Conservation (phyloP, 2,113 vertebrate genomes). For the Tympanuchus pallidicinctus region DNA sequence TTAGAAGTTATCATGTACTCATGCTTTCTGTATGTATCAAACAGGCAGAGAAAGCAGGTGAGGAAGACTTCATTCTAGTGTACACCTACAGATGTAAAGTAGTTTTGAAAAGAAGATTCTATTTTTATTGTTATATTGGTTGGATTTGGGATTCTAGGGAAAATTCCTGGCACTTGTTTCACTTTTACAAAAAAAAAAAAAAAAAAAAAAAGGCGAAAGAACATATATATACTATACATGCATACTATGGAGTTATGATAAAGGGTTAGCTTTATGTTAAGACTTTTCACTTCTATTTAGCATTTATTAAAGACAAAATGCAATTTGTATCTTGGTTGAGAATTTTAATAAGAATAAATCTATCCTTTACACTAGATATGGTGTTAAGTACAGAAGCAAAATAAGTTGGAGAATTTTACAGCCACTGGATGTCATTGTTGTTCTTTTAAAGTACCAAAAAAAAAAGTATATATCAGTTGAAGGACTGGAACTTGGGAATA, state of each 20-base stretch:
- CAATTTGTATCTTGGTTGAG: not conserved
- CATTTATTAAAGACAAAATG: not conserved
- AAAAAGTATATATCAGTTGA: not conserved
- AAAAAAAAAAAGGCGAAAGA: not conserved
- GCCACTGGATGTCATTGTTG: slow-evolving; percentile 64
- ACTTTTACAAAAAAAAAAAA: not conserved
- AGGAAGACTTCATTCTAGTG: not conserved
- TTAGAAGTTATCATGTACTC: not conserved
- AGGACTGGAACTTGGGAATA: not conserved
- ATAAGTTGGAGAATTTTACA: slow-evolving; percentile 21
- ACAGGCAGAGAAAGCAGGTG: not conserved
- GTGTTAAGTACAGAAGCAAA: not conserved
- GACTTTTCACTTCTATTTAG: not conserved
- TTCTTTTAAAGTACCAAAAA: not conserved
- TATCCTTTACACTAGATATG: not conserved
- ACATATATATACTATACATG: not conserved
- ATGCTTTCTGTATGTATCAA: not conserved
- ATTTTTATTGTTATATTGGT: not conserved
- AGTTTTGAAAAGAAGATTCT: not conserved
- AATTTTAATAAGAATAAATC: not conserved
- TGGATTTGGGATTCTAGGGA: not conserved
- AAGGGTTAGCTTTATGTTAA: not conserved
- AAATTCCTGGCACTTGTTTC: not conserved
- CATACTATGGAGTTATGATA: not conserved
- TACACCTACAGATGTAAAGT: not conserved